These are phyloP conservation scores for Chlorodrepanis virens DNA, from an alignment of 2,113 vertebrate species.

Conservation along the genomic window DNA sequence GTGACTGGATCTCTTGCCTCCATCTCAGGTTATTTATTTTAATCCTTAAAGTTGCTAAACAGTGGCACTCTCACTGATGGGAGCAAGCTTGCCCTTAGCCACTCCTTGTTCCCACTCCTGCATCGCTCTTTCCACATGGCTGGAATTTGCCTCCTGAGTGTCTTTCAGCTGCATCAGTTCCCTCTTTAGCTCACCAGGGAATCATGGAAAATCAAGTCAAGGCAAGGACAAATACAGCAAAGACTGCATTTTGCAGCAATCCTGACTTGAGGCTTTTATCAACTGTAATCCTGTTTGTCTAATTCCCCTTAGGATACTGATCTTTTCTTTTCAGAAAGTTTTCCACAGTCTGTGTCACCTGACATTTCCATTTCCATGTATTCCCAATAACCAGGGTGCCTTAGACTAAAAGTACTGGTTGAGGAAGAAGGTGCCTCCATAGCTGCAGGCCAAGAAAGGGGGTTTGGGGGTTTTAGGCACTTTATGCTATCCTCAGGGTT, in stretches of 20 bases:
- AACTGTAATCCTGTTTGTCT: not conserved
- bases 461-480: not conserved
- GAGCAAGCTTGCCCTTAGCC: not conserved
- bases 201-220: not conserved
- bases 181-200: not conserved
- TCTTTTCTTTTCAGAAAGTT: not conserved
- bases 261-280: not conserved
- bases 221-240: not conserved
- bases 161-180: not conserved
- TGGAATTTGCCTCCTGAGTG: not conserved
- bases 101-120: not conserved
- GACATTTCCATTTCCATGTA: not conserved
- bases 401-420: not conserved
- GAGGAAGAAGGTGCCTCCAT: not conserved
- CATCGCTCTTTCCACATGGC: accelerated
- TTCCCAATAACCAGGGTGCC: not conserved
- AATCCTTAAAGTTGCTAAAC: not conserved
- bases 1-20: not conserved
- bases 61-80: not conserved
- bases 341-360: not conserved
- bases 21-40: not conserved
- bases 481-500: not conserved
- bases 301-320: not conserved
- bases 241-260: not conserved
- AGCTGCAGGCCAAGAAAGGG: not conserved